Evolutionary conservation across 1,140 invertebrate species (phyloP).

Genomic region (Diuraphis noxia): DNA sequence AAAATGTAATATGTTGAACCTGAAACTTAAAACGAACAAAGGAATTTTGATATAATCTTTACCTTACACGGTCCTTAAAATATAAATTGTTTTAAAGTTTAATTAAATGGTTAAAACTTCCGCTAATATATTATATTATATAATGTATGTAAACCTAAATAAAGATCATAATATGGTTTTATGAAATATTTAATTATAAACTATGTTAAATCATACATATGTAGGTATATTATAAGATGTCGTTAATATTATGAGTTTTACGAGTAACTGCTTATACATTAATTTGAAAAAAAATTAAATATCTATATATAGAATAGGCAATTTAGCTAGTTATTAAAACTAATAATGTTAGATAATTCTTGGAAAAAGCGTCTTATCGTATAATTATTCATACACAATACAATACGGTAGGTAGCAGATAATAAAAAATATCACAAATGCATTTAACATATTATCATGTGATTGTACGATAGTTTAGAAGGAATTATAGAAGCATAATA

Average conservation of each 20-base stretch:
- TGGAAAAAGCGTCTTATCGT: too few relatives aligned
- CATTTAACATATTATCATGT: too few relatives aligned
- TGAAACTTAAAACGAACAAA: neutral
- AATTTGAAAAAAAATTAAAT: neutral
- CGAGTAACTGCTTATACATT: too few relatives aligned
- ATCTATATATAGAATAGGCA: too few relatives aligned
- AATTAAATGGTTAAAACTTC: neutral
- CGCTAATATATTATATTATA: neutral
- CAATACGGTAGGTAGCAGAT: too few relatives aligned
- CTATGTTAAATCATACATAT: neutral
- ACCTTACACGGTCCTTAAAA: neutral
- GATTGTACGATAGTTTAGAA: too few relatives aligned
- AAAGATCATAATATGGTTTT: neutral
- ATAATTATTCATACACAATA: too few relatives aligned
- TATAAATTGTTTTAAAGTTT: constrained; percentile 11
- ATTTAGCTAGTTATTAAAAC: too few relatives aligned
- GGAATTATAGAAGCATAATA: too few relatives aligned
- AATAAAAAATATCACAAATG: too few relatives aligned
- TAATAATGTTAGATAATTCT: too few relatives aligned
- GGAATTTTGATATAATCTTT: neutral
- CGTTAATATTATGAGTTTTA: neutral
- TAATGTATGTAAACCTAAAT: neutral
- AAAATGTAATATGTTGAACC: neutral
- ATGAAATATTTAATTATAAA: neutral
- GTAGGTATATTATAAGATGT: too few relatives aligned